Percentiles rank a stretch among this genome's conserved stretches.
phyloP scores from a whole-genome alignment of 2,797 vertebrate species.

The Eidolon dupreanum region DNA sequence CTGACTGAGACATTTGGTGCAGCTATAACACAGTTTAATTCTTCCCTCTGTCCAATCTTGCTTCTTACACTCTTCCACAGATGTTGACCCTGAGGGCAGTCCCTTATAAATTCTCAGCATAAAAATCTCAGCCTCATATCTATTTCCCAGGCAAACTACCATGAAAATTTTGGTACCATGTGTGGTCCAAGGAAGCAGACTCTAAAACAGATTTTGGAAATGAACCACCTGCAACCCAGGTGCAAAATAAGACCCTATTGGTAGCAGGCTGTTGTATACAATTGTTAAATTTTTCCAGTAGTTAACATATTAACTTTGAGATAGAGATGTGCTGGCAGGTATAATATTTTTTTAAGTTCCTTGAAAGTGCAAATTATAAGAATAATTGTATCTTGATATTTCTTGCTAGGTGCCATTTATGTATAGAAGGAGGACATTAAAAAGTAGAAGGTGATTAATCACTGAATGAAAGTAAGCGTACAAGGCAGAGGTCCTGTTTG shows the following conservation, averaged over 20 bases:
- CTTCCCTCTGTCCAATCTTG: not conserved
- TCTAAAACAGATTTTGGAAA: not conserved
- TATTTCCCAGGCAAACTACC: not conserved
- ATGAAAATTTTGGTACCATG: not conserved
- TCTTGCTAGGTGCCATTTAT: not conserved
- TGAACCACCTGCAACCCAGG: not conserved
- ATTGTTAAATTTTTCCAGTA: not conserved
- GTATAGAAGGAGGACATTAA: not conserved
- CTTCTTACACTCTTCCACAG: not conserved
- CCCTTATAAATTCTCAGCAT: slow-evolving; percentile 32
- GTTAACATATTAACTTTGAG: not conserved
- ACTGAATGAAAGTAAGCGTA: not conserved
- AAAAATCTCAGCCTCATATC: slow-evolving; percentile 18
- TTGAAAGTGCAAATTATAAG: not conserved
- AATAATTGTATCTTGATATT: not conserved
- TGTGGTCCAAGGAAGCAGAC: slow-evolving; percentile 5
- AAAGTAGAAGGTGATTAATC: not conserved
- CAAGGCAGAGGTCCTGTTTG: slow-evolving; percentile 1
- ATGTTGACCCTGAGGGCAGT: slow-evolving; percentile 40
- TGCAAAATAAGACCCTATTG: not conserved
- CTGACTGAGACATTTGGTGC: not conserved
- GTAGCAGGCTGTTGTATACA: not conserved
- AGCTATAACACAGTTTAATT: not conserved
- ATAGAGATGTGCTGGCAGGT: not conserved
- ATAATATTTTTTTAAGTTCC: not conserved